Evolutionary conservation across 2,113 vertebrate species (phyloP), one percentile per base, ranked within the genome.

Genomic region (Pterophyllum scalare): DNA sequence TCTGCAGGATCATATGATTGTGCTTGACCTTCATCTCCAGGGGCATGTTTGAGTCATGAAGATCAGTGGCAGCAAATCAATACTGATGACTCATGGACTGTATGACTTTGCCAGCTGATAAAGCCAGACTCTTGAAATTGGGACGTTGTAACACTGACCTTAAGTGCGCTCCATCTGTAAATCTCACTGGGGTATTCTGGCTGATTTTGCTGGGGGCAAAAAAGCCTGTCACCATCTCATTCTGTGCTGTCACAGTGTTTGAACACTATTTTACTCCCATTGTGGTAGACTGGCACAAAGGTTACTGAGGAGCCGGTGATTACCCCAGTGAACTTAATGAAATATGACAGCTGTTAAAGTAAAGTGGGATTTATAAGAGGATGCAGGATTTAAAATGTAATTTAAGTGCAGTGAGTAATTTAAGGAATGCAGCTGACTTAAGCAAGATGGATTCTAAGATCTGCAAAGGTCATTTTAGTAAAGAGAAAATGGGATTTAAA

Each of bases 21-120:
- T 46, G 58, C 67, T 88, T 93, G 93, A 93, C 93, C 90, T 93
- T 85, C 91, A 79, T 84, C 86, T 87, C 78, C 19, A 7, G 60
- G 83, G 77, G 13, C 56, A 38, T 81, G 81, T 76, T 80, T 8
- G 56, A 91, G 82, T 89, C 89, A 62, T 80, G 67, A 82, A 80
- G 85, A 89, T 79, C 52, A 64, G 75, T 88, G 91, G 80, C 92
- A 94, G 86, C 80, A 86, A 87, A 93, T 94, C 92, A 79, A 90
- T 94, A 82, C 15, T 67, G 82, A 86, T 92, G 91, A 94, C 82
- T 91, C 87, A 84, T 78, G 52, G 82, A 83, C 85, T 84, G 64
- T 83, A 61, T 70, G 92, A 88, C 84, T 93, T 81, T 76, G 64
- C 76, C 54, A 85, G 56, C 60, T 90, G 82, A 88, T 90, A 62